Conservation (phyloP, 2,113 vertebrate species). For the Trachemys scripta region DNA sequence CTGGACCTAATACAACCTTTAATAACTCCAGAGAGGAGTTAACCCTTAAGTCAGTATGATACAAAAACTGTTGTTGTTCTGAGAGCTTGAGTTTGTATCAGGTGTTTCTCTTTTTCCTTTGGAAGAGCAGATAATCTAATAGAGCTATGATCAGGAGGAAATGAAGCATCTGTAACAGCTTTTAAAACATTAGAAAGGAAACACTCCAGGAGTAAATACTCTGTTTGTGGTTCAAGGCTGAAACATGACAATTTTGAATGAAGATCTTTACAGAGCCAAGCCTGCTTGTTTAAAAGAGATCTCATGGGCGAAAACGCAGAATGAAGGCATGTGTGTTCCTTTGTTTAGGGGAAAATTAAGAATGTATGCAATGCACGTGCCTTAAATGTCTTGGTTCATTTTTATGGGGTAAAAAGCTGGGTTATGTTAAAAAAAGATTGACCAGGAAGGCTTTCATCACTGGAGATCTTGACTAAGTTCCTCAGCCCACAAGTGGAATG, state of each 20-base stretch:
- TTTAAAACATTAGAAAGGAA: conserved; percentile 69
- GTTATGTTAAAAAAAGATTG: conserved; percentile 32
- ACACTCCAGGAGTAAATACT: conserved; percentile 57
- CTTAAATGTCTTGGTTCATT: conserved; percentile 35
- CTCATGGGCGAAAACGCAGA: conserved; percentile 13
- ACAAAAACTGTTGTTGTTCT: conserved; percentile 26
- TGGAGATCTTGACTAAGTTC: not conserved
- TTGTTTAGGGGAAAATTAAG: conserved; percentile 55
- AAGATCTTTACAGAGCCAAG: conserved; percentile 60
- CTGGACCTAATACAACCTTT: conserved; percentile 39
- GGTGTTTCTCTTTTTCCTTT: conserved; percentile 12
- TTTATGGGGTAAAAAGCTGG: conserved; percentile 36
- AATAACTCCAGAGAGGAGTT: conserved; percentile 19
- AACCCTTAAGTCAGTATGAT: conserved; percentile 42
- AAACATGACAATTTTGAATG: conserved; percentile 65
- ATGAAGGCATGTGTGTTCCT: not conserved
- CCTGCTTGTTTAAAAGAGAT: conserved; percentile 59
- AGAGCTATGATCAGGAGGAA: conserved; percentile 54
- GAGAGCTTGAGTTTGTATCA: conserved; percentile 51
- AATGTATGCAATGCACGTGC: conserved; percentile 38
- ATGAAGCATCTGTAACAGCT: conserved; percentile 59
- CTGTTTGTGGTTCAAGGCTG: conserved; percentile 67
- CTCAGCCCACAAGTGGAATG: not conserved
- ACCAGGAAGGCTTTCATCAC: conserved; percentile 16
- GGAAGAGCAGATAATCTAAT: conserved; percentile 41